Base-by-base conservation (phyloP, 37 sponge, comb jelly and placozoan genomes). In the Ianthella basta region DNA sequence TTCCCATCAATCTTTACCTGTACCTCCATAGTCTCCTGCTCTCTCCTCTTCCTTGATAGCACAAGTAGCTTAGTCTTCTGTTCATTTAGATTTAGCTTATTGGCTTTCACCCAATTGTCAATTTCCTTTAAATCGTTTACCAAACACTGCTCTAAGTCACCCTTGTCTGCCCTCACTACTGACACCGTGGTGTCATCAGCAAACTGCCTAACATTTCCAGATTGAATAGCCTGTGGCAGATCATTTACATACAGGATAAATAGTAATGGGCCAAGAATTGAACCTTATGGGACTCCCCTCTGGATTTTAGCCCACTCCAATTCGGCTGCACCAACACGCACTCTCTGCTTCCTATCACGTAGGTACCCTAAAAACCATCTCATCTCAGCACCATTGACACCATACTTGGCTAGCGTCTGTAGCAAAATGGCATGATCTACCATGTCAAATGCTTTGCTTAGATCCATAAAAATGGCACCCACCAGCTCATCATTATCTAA, bases 221-320 rank as follows among this genome's bases (percentile, higher is more conserved):
- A 5, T 4, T 25, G 38, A 2, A 86, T 56, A 23, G 54, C 59
- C 37, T 37, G 6, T 8, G 81, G 81, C n/a, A 86, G 50, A 80
- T 86, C 69, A 41, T 86, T 86, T 37, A 80, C 80, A 80, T 66
- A 86, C 20, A 86, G 14, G 5, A 61, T 25, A 39, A 86, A 86
- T 0, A 86, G 67, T 4, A 86, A 69, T 35, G 87, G 87, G 33
- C 87, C 87, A 18, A 86, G 63, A 36, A 86, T 63, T 0, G 80
- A 79, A 13, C 81, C 87, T 50, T 80, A 81, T 18, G 87, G 87
- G 19, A 86, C 87, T 33, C 86, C 86, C 40, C 39, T 61, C 19
- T 38, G 33, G 0, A 86, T 30, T 1, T 25, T 34, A 70, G 29
- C 32, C 87, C 87, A 87, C 15, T 67, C n/a, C 1, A 63, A 72